These are phyloP conservation scores for Schizopygopsis malacanthus DNA, from an alignment of 2,797 vertebrate species.

Conservation along the genomic window DNA sequence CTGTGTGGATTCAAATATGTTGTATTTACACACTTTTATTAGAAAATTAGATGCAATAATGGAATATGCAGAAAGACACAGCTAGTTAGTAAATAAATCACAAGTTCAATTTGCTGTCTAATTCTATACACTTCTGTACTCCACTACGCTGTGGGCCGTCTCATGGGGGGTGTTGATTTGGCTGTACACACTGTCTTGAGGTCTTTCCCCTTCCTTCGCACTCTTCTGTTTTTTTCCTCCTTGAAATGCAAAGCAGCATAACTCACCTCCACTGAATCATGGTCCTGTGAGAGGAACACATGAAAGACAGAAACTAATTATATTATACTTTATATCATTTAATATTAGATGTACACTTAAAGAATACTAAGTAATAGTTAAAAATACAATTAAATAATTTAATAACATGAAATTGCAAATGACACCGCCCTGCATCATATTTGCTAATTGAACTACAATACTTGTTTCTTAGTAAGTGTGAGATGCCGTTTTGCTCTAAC, in stretches of 20 bases:
- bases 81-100: background rate
- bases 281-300: slow-evolving; percentile 4
- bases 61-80: background rate
- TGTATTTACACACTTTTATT: background rate
- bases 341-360: background rate
- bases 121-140: background rate
- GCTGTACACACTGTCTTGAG: slow-evolving; percentile 26
- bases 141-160: background rate
- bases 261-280: slow-evolving; percentile 23
- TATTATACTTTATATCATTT: background rate
- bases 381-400: background rate
- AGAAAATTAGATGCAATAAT: background rate
- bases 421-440: background rate
- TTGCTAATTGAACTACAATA: background rate
- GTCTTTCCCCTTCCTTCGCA: background rate
- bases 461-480: background rate
- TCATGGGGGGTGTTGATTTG: background rate
- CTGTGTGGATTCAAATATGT: background rate
- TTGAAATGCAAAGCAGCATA: slow-evolving; percentile 38
- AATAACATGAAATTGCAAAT: background rate
- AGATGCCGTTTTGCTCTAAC: background rate
- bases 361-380: background rate
- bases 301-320: background rate
- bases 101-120: background rate
- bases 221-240: slow-evolving; percentile 7